Percentiles rank a stretch among this genome's conserved stretches.
Conservation (phyloP, 2,888 invertebrate species). For the Dasysyrphus albostriatus region DNA sequence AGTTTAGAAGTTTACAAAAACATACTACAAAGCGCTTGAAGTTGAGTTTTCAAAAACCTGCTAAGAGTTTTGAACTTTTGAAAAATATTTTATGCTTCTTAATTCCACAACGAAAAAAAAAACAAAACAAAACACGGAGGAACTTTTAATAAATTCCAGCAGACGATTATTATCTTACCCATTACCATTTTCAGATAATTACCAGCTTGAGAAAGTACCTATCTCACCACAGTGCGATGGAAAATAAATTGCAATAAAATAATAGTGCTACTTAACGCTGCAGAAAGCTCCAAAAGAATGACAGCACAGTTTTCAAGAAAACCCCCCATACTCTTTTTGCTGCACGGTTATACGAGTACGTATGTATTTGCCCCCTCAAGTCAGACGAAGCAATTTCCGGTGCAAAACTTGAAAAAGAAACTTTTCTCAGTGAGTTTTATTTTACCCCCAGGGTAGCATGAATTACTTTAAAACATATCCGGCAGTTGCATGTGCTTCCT, state of each 20-base stretch:
- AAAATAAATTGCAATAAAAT: conserved; percentile 73
- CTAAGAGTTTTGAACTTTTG: not conserved
- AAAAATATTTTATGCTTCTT: not conserved
- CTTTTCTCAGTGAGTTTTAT: conserved; percentile 72
- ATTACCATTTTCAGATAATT: conserved; percentile 74
- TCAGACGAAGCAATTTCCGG: conserved; percentile 75
- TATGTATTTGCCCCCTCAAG: conserved; percentile 50
- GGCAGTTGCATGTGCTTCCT: conserved; percentile 70
- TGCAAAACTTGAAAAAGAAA: conserved; percentile 75
- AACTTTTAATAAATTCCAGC: conserved; percentile 57
- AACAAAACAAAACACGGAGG: conserved; percentile 14
- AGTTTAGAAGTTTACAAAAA: too few species aligned
- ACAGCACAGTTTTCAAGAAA: conserved; percentile 68
- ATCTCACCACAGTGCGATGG: conserved; percentile 51
- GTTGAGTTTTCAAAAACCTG: not conserved
- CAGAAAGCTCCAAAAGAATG: conserved; percentile 63
- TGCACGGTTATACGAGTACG: not conserved
- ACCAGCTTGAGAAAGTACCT: conserved; percentile 60
- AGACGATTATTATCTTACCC: conserved; percentile 52
- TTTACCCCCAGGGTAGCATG: conserved; percentile 75
- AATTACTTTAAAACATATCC: conserved; percentile 76
- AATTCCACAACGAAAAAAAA: not conserved
- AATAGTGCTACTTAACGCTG: conserved; percentile 74
- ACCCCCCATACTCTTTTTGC: conserved; percentile 10
- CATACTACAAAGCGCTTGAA: too few species aligned